A percentile compares a stretch with the other conserved stretches of the same genome.
These are phyloP conservation scores for Aproaerema taeniolella DNA, from an alignment of 2,888 invertebrate species.

Conservation along the genomic window DNA sequence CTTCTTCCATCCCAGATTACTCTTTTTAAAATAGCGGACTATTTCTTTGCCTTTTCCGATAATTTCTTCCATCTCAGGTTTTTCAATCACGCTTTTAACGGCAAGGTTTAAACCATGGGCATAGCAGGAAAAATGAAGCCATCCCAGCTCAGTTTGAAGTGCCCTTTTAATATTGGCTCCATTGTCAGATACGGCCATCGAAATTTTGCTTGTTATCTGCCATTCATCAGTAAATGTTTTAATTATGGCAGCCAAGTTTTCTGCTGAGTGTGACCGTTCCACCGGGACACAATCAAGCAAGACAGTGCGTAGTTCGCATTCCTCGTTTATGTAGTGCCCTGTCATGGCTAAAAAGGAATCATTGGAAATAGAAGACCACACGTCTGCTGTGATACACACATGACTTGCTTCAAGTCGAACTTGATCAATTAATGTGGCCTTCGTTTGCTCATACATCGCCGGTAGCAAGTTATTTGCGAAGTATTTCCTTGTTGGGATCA, in stretches of 20 bases:
- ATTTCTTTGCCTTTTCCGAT: neutral
- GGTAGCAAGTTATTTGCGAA: conserved; percentile 1
- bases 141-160: neutral
- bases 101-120: neutral
- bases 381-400: neutral
- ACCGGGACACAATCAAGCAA: neutral
- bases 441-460: neutral
- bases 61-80: neutral
- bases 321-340: neutral
- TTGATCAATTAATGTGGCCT: neutral
- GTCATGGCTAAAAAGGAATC: neutral
- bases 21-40: neutral
- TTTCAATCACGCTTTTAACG: neutral
- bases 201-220: neutral
- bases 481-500: conserved; percentile 14
- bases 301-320: neutral
- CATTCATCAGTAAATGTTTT: neutral
- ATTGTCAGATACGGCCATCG: neutral
- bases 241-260: neutral
- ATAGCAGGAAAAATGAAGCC: neutral
- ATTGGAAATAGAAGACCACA: neutral
- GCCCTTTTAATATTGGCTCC: neutral
- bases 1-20: neutral
- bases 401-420: neutral
- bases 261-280: neutral